Base-by-base conservation (phyloP, 2,888 invertebrate species). In the Callyntrura guangdongensis region DNA sequence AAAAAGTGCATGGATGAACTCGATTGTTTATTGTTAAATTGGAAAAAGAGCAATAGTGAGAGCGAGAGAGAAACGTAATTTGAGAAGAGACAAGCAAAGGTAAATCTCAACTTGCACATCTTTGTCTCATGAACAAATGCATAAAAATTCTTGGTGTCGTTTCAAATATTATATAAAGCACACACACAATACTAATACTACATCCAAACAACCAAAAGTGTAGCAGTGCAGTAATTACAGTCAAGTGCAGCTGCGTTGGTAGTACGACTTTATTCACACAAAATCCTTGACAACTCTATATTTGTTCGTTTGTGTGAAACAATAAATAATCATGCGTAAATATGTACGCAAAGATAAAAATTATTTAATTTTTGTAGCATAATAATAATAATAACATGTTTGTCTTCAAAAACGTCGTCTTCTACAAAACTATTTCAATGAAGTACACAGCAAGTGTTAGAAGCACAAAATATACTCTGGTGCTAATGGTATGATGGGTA, bases 11-110 rank as follows among this genome's bases (percentile, higher is more conserved):
- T 36, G 85, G 36, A 25, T 45, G 59, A 27, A 72, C 56, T 85
- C 47, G 27, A 85, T 27, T 72, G 72, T 72, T 69, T 77, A 56
- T 77, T 56, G 77, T 27, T 79, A 45, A 69, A 53, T 45, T 25
- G 72, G 49, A 47, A 74, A 74, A 67, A 53, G 25, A 82, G 45
- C 22, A n/a, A 8, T 14, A 36, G n/a, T 53, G n/a, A 72, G 77
- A 77, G 53, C 53, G 72, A 4, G 6, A 85, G 36, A 67, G 59
- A 53, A 27, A 36, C n/a, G 85, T 72, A 85, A 85, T 85, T 56
- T 72, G 85, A 85, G 85, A 85, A 56, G 72, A 53, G 69, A 84
- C 53, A 27, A 56, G 59, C 36, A 56, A 85, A 85, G 72, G 72
- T 85, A 72, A 59, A 77, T 77, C 77, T 77, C 74, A 53, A 22